phyloP scores from a whole-genome alignment of 2,797 vertebrate genomes.

The Girardinus metallicus region DNA sequence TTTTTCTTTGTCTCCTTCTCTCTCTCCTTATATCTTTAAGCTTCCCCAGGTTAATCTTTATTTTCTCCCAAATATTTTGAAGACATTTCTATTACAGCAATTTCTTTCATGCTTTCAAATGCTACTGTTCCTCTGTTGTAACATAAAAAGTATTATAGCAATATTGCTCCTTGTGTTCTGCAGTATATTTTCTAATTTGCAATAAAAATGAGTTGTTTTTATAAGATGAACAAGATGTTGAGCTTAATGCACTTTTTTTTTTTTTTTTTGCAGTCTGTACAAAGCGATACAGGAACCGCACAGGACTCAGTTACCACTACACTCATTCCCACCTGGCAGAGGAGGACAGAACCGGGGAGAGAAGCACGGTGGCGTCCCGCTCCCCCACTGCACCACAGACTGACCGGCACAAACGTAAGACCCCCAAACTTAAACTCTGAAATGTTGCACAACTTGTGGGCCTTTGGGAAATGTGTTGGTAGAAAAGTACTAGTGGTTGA shows the following conservation, averaged over 20 bases:
- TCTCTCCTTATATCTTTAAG: not conserved
- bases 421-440: not conserved
- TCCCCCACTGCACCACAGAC: slow-evolving; percentile 84
- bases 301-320: slow-evolving; percentile 97
- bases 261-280: slow-evolving; percentile 85
- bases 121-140: not conserved
- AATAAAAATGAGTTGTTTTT: not conserved
- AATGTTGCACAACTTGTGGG: not conserved
- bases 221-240: not conserved
- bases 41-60: not conserved
- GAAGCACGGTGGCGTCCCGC: slow-evolving; percentile 83
- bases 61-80: not conserved
- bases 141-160: not conserved
- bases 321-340: slow-evolving; percentile 94
- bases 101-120: not conserved
- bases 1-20: not conserved
- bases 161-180: not conserved
- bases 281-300: slow-evolving; percentile 97
- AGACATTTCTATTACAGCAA: not conserved
- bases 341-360: slow-evolving; percentile 88
- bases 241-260: slow-evolving; percentile 20
- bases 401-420: slow-evolving; percentile 93
- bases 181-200: not conserved
- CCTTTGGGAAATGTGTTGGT: not conserved
- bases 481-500: not conserved